Evolutionary conservation across 2,113 vertebrate species (phyloP).

Genomic region (Microtus pennsylvanicus): DNA sequence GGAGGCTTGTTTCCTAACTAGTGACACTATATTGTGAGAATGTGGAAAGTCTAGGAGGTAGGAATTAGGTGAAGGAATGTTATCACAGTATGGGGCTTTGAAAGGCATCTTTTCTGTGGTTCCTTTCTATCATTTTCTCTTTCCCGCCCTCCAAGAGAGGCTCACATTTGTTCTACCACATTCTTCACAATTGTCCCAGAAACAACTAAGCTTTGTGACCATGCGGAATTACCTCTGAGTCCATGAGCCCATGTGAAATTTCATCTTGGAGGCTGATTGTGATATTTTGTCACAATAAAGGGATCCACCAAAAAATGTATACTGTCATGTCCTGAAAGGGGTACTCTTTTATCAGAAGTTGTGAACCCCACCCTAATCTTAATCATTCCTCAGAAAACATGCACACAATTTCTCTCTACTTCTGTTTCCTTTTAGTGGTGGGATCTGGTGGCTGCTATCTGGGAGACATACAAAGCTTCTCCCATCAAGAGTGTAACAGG

Average conservation of each 20-base stretch:
- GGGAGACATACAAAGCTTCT: slow-evolving; percentile 28
- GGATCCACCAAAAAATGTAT: background rate
- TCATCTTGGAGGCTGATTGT: background rate
- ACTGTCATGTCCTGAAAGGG: background rate
- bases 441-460: background rate
- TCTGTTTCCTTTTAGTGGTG: background rate
- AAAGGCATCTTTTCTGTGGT: background rate
- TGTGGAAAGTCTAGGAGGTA: background rate
- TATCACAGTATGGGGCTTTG: rapidly evolving
- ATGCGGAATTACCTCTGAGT: background rate
- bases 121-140: background rate
- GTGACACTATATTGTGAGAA: background rate
- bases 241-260: background rate
- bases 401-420: background rate
- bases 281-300: background rate
- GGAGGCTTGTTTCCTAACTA: background rate
- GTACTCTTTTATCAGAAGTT: background rate
- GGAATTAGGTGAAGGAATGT: background rate
- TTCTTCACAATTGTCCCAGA: background rate
- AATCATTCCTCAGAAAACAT: background rate
- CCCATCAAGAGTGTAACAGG: slow-evolving; percentile 30
- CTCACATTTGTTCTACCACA: background rate
- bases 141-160: background rate
- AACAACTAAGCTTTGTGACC: background rate
- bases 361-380: slow-evolving; percentile 15